A percentile compares a stretch with the other conserved stretches of the same genome.
Conservation (phyloP, 2,113 vertebrate genomes). For the Indicator indicator region DNA sequence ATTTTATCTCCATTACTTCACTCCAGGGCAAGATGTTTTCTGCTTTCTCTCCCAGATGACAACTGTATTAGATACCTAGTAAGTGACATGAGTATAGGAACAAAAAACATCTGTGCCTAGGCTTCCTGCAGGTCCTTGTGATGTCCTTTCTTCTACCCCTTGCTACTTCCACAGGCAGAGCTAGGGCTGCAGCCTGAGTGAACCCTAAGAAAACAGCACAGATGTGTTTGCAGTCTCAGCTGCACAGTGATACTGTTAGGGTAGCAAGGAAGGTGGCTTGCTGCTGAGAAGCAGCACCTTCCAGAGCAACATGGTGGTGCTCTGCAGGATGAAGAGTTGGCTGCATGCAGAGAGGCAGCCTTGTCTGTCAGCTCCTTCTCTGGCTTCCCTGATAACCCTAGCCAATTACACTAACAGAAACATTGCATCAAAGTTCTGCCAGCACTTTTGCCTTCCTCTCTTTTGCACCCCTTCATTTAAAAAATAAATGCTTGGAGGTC, state of each 20-base stretch:
- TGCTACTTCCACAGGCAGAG: neutral
- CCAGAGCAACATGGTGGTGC: fast-evolving
- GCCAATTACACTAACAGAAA: slow-evolving; percentile 41
- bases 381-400: neutral
- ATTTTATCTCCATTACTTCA: neutral
- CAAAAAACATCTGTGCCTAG: neutral
- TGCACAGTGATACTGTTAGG: neutral
- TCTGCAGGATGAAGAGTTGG: neutral
- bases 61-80: neutral
- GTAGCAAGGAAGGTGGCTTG: neutral
- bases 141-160: neutral
- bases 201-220: neutral
- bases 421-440: neutral
- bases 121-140: neutral
- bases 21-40: neutral
- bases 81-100: neutral
- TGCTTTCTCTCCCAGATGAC: neutral
- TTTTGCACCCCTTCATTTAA: neutral
- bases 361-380: neutral
- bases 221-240: neutral
- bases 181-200: neutral
- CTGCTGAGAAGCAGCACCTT: neutral
- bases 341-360: neutral
- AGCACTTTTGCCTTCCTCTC: neutral
- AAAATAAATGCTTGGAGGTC: slow-evolving; percentile 40